Conservation (phyloP, 2,888 invertebrate genomes). For the Epinotia ramella region DNA sequence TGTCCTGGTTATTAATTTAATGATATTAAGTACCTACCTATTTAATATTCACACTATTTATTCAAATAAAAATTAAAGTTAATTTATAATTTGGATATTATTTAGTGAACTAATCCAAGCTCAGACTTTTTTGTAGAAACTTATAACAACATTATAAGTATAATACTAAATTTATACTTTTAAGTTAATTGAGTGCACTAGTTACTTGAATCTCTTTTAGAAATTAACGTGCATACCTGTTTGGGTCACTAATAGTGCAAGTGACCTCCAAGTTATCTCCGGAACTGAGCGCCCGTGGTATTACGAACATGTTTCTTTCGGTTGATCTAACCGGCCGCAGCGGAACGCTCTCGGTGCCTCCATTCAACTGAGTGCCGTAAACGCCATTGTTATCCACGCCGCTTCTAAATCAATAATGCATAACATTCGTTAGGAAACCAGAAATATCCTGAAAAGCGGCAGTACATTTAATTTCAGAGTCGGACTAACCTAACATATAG, state of each 20-base stretch:
- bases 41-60: too few relatives aligned
- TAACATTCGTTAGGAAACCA: conserved; percentile 2
- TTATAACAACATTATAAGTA: too few relatives aligned
- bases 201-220: neutral
- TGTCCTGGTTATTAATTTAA: too few relatives aligned
- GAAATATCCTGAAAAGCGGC: neutral
- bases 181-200: too few relatives aligned
- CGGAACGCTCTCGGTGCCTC: conserved; percentile 57
- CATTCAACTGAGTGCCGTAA: conserved; percentile 61
- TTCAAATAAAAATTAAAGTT: too few relatives aligned
- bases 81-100: too few relatives aligned
- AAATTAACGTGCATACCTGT: conserved; percentile 52
- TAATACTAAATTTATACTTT: too few relatives aligned
- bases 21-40: too few relatives aligned
- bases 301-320: conserved; percentile 63
- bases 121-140: too few relatives aligned
- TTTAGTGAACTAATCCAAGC: too few relatives aligned
- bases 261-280: conserved; percentile 58
- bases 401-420: conserved; percentile 35
- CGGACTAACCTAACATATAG: conserved; percentile 25
- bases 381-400: conserved; percentile 55
- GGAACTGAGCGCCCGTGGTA: conserved; percentile 61
- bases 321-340: conserved; percentile 59
- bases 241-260: conserved; percentile 53
- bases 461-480: neutral